phyloP scores from a whole-genome alignment of 2,888 invertebrate genomes.

The Azorinus chamasolen region DNA sequence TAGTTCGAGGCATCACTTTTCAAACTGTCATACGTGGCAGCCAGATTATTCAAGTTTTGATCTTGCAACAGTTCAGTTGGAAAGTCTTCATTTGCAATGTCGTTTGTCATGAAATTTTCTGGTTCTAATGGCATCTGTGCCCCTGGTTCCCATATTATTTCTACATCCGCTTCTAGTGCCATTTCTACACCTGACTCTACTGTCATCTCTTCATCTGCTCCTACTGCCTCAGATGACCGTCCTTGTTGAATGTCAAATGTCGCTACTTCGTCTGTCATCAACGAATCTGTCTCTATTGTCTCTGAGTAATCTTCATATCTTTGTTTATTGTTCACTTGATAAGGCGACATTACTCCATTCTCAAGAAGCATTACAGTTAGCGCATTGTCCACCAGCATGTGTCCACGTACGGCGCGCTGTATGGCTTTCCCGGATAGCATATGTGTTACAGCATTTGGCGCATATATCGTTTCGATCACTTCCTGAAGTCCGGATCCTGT shows the following conservation, averaged over 20 bases:
- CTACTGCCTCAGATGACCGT: too few species aligned
- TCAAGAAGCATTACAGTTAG: constrained; percentile 11
- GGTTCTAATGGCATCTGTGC: too few species aligned
- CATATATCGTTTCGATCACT: constrained; percentile 30
- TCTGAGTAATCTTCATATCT: background rate
- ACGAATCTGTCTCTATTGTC: background rate
- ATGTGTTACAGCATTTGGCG: constrained; percentile 56
- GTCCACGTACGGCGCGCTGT: constrained; percentile 61
- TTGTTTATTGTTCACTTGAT: background rate
- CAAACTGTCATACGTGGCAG: background rate
- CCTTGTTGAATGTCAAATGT: too few species aligned
- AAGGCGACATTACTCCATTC: background rate
- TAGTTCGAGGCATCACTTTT: too few species aligned
- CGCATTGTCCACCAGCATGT: constrained; percentile 59
- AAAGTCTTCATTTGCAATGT: too few species aligned
- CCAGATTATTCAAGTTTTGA: too few species aligned
- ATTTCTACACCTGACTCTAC: too few species aligned
- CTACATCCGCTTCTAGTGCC: too few species aligned
- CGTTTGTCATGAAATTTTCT: too few species aligned
- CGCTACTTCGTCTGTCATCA: background rate
- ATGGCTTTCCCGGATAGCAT: constrained; percentile 68
- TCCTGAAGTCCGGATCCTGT: constrained; percentile 38
- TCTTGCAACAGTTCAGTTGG: too few species aligned
- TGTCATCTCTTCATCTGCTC: too few species aligned
- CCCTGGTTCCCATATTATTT: too few species aligned